Percentiles rank a stretch among this genome's conserved stretches.
Evolutionary conservation across 2,113 vertebrate genomes (phyloP).

Genomic region (Nerophis ophidion): DNA sequence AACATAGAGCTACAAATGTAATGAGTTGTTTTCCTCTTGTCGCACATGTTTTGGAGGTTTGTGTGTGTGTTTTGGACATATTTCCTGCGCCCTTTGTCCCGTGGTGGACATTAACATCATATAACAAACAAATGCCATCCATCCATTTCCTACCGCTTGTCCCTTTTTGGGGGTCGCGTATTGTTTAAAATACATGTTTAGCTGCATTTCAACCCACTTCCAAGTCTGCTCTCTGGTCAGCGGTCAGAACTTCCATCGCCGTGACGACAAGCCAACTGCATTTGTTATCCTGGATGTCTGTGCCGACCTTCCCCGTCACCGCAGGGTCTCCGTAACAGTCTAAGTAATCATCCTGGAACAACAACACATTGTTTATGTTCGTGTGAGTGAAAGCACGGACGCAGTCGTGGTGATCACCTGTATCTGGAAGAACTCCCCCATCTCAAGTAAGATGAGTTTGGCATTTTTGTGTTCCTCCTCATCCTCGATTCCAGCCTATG

Average conservation of each 20-base stretch:
- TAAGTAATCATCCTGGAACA: constrained; percentile 85
- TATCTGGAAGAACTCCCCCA: constrained; percentile 96
- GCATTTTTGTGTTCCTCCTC: constrained; percentile 82
- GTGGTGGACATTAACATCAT: too few relatives aligned
- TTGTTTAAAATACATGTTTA: not conserved
- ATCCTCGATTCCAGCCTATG: constrained; percentile 78
- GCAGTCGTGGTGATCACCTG: constrained; percentile 72
- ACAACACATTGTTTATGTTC: not conserved
- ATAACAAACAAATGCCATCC: too few relatives aligned
- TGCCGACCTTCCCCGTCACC: constrained; percentile 89
- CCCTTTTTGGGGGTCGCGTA: too few relatives aligned
- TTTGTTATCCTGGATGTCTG: constrained; percentile 96
- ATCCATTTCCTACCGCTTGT: too few relatives aligned
- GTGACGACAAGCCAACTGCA: constrained; percentile 96
- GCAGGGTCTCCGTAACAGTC: constrained; percentile 89
- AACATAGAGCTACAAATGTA: too few relatives aligned
- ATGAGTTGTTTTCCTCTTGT: too few relatives aligned
- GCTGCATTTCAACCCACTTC: constrained; percentile 70
- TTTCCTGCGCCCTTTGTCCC: too few relatives aligned
- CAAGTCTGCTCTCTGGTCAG: constrained; percentile 75
- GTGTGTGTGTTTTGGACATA: too few relatives aligned
- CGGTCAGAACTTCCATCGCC: constrained; percentile 74
- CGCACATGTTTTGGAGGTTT: too few relatives aligned
- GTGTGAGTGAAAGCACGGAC: not conserved
- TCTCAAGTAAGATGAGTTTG: constrained; percentile 84